phyloP scores from a whole-genome alignment of 2,113 vertebrate species.

The Apus apus region DNA sequence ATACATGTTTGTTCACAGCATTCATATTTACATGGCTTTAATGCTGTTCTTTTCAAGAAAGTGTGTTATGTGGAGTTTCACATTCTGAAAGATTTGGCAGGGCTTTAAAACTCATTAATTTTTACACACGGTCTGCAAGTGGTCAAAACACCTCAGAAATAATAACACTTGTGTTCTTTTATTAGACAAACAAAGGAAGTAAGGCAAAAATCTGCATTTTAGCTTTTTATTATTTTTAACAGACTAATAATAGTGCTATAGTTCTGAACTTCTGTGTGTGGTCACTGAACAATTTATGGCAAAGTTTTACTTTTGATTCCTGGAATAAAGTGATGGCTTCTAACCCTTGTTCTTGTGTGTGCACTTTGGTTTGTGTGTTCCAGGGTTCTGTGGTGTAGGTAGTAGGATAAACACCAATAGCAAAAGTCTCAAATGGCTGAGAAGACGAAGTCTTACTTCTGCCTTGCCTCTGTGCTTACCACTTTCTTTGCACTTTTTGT shows the following conservation, averaged over 20 bases:
- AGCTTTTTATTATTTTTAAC: not conserved
- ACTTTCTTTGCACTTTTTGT: not conserved
- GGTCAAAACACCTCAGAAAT: too few relatives aligned
- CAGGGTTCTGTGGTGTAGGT: not conserved
- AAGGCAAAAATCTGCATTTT: not conserved
- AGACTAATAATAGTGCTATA: not conserved
- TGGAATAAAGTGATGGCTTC: not conserved
- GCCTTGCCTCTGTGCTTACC: not conserved
- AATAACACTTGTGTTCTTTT: too few relatives aligned
- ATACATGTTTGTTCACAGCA: not conserved
- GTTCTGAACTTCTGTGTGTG: not conserved
- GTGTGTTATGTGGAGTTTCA: not conserved
- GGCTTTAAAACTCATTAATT: not conserved
- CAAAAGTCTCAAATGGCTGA: not conserved
- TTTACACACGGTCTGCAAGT: not conserved
- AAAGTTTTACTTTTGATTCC: not conserved
- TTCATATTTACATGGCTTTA: not conserved
- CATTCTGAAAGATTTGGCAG: not conserved
- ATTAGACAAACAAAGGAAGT: not conserved
- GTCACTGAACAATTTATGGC: not conserved
- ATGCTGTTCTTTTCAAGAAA: not conserved
- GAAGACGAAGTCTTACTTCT: not conserved
- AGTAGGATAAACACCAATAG: not conserved
- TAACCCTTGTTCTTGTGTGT: not conserved
- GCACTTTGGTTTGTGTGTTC: not conserved